phyloP scores from a whole-genome alignment of 2,113 vertebrate species.

The Archocentrus centrarchus region DNA sequence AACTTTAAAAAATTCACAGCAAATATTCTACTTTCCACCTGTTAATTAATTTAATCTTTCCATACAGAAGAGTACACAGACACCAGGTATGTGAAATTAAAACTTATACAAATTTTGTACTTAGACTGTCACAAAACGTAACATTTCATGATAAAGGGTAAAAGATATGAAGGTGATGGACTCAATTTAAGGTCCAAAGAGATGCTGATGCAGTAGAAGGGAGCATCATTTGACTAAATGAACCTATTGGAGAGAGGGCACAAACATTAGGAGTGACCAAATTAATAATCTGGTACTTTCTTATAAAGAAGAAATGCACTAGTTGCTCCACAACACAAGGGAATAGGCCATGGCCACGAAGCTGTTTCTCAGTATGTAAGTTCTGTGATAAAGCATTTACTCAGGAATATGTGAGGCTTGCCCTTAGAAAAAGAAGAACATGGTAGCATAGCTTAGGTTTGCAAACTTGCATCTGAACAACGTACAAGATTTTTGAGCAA shows the following conservation, averaged over 20 bases:
- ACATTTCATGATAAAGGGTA: fast-evolving
- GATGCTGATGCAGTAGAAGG: background rate
- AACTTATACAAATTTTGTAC: background rate
- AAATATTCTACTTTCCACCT: background rate
- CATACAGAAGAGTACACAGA: constrained; percentile 89
- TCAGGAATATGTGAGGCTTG: no score
- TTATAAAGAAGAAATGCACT: no score
- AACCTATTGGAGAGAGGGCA: fast-evolving
- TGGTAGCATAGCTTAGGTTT: background rate
- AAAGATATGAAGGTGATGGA: background rate
- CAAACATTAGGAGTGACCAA: no score
- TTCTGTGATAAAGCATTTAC: no score
- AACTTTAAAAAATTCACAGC: background rate
- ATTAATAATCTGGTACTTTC: fast-evolving
- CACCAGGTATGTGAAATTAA: constrained; percentile 85
- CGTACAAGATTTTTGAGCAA: background rate
- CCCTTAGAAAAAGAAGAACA: no score
- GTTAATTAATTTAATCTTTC: background rate
- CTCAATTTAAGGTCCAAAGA: background rate
- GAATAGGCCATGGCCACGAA: no score
- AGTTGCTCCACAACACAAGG: no score
- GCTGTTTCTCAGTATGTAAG: no score
- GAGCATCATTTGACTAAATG: background rate
- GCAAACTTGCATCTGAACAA: background rate
- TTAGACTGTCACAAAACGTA: background rate